A percentile compares a stretch with the other conserved stretches of the same genome.
Conservation (phyloP, 2,797 vertebrate genomes). For the Lagorchestes hirsutus region DNA sequence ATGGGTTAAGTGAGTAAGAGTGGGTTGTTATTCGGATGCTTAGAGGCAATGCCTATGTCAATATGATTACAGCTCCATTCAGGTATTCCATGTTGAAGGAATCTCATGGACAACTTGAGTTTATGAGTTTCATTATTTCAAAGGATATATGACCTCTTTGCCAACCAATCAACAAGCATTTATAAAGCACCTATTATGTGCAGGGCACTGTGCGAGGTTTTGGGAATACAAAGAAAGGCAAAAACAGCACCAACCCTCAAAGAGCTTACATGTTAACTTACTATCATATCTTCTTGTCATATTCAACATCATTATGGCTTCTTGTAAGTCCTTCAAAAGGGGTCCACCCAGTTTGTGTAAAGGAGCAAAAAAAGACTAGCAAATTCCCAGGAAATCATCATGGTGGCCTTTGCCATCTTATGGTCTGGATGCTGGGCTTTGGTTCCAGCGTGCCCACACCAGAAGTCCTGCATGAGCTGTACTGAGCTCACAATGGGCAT, state of each 20-base stretch:
- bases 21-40: neutral
- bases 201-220: neutral
- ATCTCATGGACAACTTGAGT: neutral
- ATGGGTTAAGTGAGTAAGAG: neutral
- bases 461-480: neutral
- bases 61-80: neutral
- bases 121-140: neutral
- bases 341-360: neutral
- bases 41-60: no score
- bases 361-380: neutral
- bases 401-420: neutral
- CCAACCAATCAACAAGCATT: neutral
- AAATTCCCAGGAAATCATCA: neutral
- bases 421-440: neutral
- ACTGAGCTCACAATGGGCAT: neutral
- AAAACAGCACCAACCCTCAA: neutral
- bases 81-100: neutral
- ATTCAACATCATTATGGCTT: neutral
- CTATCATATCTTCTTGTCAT: neutral
- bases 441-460: neutral
- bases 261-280: neutral
- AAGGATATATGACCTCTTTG: neutral
- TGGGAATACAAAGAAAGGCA: neutral
- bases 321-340: neutral
- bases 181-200: neutral